Evolutionary conservation across 2,888 invertebrate genomes (phyloP).

Genomic region (Hylaea fasciaria): DNA sequence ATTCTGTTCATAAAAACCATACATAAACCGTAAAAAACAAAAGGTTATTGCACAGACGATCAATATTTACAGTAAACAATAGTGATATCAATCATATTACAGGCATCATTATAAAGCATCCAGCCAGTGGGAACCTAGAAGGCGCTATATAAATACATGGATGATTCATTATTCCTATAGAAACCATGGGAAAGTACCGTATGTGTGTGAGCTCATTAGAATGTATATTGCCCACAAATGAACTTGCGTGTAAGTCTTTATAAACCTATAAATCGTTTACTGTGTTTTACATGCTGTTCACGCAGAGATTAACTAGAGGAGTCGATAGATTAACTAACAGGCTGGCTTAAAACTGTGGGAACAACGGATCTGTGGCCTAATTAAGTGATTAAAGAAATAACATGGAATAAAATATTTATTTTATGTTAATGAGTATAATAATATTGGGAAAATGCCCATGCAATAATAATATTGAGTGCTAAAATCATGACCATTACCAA

Average conservation of each 20-base stretch:
- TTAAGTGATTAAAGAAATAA: not conserved
- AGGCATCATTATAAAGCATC: slow-evolving; percentile 37
- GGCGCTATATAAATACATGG: slow-evolving; percentile 37
- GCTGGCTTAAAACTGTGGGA: slow-evolving; percentile 1
- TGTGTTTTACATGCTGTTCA: slow-evolving; percentile 31
- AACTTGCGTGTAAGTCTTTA: slow-evolving; percentile 34
- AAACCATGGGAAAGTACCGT: slow-evolving; percentile 58
- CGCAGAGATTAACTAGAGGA: slow-evolving; percentile 17
- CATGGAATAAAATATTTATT: too few relatives aligned
- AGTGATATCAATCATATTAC: slow-evolving; percentile 34
- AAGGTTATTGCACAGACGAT: not conserved
- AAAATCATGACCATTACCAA: too few relatives aligned
- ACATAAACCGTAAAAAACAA: too few relatives aligned
- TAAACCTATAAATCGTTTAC: slow-evolving; percentile 33
- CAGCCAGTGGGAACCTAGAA: slow-evolving; percentile 46
- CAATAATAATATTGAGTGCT: too few relatives aligned
- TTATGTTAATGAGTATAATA: not conserved
- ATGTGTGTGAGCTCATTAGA: slow-evolving; percentile 49
- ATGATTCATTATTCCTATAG: slow-evolving; percentile 47
- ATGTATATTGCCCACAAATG: slow-evolving; percentile 47
- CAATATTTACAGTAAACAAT: slow-evolving; percentile 30
- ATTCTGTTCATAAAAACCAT: too few relatives aligned
- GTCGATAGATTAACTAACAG: slow-evolving; percentile 8
- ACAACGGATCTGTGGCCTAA: slow-evolving; percentile 8
- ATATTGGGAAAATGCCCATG: too few relatives aligned